phyloP scores from a whole-genome alignment of 2,797 vertebrate genomes.

The Mastacembelus armatus region DNA sequence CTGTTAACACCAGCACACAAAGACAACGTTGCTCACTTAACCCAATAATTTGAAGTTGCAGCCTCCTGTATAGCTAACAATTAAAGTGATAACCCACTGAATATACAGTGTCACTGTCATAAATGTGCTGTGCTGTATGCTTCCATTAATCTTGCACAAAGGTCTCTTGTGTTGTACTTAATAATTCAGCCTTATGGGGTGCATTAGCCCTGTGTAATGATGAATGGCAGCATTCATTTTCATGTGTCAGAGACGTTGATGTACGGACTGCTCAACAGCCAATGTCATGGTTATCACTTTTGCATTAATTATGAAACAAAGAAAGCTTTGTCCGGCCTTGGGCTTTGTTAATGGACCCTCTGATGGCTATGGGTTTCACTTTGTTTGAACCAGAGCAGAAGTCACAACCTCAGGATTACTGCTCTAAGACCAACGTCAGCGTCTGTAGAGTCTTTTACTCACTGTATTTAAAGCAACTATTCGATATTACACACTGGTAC shows the following conservation, averaged over 20 bases:
- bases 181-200: conserved; percentile 74
- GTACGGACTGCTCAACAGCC: conserved; percentile 63
- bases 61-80: conserved; percentile 43
- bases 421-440: conserved; percentile 38
- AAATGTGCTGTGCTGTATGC: conserved; percentile 55
- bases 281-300: conserved; percentile 76
- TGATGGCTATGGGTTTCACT: conserved; percentile 62
- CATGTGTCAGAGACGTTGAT: conserved; percentile 66
- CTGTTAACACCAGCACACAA: conserved; percentile 50
- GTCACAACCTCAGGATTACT: conserved; percentile 59
- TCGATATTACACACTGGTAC: conserved; percentile 6
- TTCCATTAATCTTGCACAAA: conserved; percentile 75
- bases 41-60: conserved; percentile 38
- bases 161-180: conserved; percentile 75
- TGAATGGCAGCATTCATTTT: conserved; percentile 77
- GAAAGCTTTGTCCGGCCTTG: conserved; percentile 58
- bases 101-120: conserved; percentile 41
- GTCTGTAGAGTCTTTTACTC: conserved; percentile 11
- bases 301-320: conserved; percentile 81
- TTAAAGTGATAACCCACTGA: conserved; percentile 51
- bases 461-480: conserved; percentile 18
- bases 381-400: conserved; percentile 68
- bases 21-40: conserved; percentile 35
- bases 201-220: conserved; percentile 69
- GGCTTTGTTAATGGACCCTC: conserved; percentile 70